Base-by-base conservation (phyloP, 2,888 invertebrate species). In the Drosophila tripunctata region DNA sequence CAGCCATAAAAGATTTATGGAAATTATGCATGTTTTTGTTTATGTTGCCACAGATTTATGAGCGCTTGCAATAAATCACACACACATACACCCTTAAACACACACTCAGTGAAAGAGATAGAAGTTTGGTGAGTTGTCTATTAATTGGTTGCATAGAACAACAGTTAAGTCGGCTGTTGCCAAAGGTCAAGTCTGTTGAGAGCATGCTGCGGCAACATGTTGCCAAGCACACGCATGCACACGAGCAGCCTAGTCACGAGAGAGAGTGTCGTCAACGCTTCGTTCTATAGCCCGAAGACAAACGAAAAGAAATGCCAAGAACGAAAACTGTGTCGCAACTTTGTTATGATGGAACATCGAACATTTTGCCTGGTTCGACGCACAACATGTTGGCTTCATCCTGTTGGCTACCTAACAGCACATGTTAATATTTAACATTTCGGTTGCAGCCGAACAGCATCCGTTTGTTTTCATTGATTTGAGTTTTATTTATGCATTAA, bases 21-120 rank as follows among this genome's bases (percentile, higher is more conserved):
- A 83, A 83, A 83, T 82, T 79, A 88, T 88, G 82, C 88, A 83
- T 83, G 87, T 74, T 82, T 65, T 75, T 75, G 79, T 78, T 85
- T 78, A 81, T 85, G 82, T 50, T 58, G 47, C 62, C 54, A 15
- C 76, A 79, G 73, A 88, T 86, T 88, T 82, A 88, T 88, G 88
- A 79, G 63, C 35, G 62, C 48, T 61, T 70, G 80, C 76, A 69
- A 88, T 81, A 87, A 81, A 81, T 81, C 88, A 86, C 56, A 74
- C 66, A 71, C 62, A 54, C 38, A 40, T 38, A 35, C 54, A 50
- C 36, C 31, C 31, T 48, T 22, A 52, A 12, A 40, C 48, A 21
- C 30, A 50, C 24, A 30, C 52, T 50, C 30, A 45, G 35, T 6
- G 12, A 14, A 19, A 50, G 10, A 7, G 10, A 33, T 31, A 15